Evolutionary conservation across 2,888 invertebrate genomes (phyloP).

Genomic region (Himalopsyche kuldschensis): DNA sequence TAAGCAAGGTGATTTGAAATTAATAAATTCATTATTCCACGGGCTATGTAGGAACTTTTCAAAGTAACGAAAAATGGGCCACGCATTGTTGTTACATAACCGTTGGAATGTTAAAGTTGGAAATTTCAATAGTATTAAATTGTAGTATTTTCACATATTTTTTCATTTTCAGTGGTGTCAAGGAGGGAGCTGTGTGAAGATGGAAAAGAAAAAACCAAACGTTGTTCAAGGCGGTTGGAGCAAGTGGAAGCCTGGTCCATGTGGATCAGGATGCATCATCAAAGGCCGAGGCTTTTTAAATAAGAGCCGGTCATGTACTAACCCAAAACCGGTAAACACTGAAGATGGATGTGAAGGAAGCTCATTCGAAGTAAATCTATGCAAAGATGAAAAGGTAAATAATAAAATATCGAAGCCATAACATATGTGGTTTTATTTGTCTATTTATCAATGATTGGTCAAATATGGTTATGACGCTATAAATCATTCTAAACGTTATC

Average conservation of each 20-base stretch:
- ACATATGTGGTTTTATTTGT: too few species aligned
- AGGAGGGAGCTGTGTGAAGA: slow-evolving; percentile 65
- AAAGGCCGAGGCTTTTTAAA: slow-evolving; percentile 64
- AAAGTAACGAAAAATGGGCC: too few species aligned
- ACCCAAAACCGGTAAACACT: slow-evolving; percentile 54
- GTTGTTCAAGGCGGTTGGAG: slow-evolving; percentile 63
- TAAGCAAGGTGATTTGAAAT: too few species aligned
- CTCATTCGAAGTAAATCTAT: slow-evolving; percentile 66
- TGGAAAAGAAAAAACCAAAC: slow-evolving; percentile 43
- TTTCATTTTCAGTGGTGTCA: slow-evolving; percentile 63
- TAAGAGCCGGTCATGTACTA: slow-evolving; percentile 61
- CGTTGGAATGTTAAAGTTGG: too few species aligned
- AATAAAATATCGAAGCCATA: too few species aligned
- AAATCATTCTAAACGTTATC: too few species aligned
- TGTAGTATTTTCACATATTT: neutral
- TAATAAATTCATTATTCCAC: too few species aligned
- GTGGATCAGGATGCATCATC: slow-evolving; percentile 68
- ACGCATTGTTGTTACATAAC: too few species aligned
- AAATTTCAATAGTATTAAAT: neutral
- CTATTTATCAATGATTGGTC: too few species aligned
- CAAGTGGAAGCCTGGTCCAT: slow-evolving; percentile 62
- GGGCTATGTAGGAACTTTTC: too few species aligned
- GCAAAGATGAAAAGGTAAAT: slow-evolving; percentile 66
- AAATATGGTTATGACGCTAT: too few species aligned
- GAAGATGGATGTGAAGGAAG: slow-evolving; percentile 64